Base-by-base conservation (phyloP, 2,888 invertebrate genomes). In the Synanthedon andrenaeformis region DNA sequence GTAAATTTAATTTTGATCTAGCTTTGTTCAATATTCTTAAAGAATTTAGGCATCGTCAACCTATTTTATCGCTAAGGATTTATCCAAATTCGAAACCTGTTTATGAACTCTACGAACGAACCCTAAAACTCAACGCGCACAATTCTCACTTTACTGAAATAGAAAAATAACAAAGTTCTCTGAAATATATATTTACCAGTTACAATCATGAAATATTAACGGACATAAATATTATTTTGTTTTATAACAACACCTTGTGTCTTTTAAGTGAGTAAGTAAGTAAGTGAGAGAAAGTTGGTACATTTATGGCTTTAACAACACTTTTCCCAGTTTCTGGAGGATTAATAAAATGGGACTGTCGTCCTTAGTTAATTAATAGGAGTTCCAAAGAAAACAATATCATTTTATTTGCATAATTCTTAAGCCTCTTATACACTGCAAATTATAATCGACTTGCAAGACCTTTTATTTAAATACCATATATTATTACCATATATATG, bases 361-460 rank as follows among this genome's bases (percentile, higher is more conserved):
- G 23, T 41, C 74, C 77, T 41, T 51, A 76, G 72, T 77, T 84
- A 87, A 86, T 87, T 85, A 86, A 87, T 86, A 81, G 86, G 76
- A 84, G 75, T 86, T 87, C 71, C 77, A 77, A 87, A 86, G 85
- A 86, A 86, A 85, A 87, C 86, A 85, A 85, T 87, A 86, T 82
- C 81, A 86, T 82, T 85, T 82, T 85, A 84, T 84, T 84, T 79
- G 80, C 84, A 84, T 82, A 82, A 73, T 72, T 65, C 70, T 56
- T 67, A 64, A 63, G 53, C 64, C 55, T 51, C 59, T 41, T 51
- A 13, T 49, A 57, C 54, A 53, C 54, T 51, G 51, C 12, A 45
- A 14, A 45, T 13, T 14, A 42, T 6, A 35, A 10, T 2, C 17
- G 1, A 8, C 8, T 4, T 4, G 23, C 4, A 23, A 4, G 23